phyloP scores from a whole-genome alignment of 2,797 vertebrate species.

The Chaetophractus vellerosus region DNA sequence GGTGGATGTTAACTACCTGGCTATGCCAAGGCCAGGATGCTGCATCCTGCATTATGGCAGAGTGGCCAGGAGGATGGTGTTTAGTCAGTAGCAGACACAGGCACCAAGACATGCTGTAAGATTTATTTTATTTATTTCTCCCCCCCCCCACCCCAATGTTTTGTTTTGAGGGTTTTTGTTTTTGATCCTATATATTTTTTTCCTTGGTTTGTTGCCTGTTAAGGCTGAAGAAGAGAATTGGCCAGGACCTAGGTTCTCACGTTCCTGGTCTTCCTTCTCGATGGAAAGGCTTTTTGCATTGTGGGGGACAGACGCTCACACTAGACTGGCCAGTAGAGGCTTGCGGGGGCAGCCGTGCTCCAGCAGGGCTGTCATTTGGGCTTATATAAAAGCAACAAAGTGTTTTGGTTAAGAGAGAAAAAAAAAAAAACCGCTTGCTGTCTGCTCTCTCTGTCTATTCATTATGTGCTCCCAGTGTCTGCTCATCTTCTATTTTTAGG shows the following conservation, averaged over 20 bases:
- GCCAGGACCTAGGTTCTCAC: constrained; percentile 82
- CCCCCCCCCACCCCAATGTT: too few species aligned
- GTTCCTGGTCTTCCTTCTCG: constrained; percentile 84
- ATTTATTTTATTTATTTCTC: too few species aligned
- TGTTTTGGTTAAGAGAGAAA: constrained; percentile 87
- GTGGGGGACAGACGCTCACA: constrained; percentile 78
- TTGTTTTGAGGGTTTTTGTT: constrained; percentile 66
- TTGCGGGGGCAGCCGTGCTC: constrained; percentile 75
- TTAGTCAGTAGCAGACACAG: background rate
- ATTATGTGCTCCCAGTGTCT: too few species aligned
- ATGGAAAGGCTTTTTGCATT: constrained; percentile 84
- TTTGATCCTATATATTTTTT: constrained; percentile 39
- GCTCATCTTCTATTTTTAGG: too few species aligned
- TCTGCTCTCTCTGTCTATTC: too few species aligned
- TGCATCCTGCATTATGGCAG: background rate
- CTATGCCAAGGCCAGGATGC: background rate
- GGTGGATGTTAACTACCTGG: background rate
- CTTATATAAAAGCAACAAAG: constrained; percentile 88
- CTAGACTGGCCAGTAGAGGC: constrained; percentile 81
- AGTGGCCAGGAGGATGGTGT: background rate
- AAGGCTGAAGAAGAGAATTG: constrained; percentile 88
- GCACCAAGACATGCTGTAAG: background rate
- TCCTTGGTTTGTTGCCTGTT: constrained; percentile 84
- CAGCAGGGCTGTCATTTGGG: constrained; percentile 84
- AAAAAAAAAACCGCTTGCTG: too few species aligned